phyloP scores from a whole-genome alignment of 2,888 invertebrate genomes.

The Ryuthela nishihirai region DNA sequence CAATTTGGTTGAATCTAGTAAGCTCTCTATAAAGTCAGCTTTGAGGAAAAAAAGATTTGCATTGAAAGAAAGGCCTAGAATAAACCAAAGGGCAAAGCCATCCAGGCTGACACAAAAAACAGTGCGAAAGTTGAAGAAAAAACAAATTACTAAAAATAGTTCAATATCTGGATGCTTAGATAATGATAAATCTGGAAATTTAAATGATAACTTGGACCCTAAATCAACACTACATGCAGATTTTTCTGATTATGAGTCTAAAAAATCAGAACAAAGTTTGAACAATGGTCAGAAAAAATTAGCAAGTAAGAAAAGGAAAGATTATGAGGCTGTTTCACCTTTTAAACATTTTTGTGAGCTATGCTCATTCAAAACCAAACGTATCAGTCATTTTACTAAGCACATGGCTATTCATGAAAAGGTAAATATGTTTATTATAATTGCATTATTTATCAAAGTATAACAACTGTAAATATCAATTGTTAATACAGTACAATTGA shows the following conservation, averaged over 20 bases:
- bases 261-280: not conserved
- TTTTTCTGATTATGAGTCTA: not conserved
- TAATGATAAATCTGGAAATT: not conserved
- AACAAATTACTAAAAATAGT: too few species aligned
- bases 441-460: not conserved
- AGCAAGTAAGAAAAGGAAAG: not conserved
- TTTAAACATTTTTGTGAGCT: constrained; percentile 52
- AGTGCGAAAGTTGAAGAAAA: too few species aligned
- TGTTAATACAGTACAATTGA: too few species aligned
- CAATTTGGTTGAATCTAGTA: too few species aligned
- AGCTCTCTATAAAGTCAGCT: too few species aligned
- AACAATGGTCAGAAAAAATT: not conserved
- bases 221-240: not conserved
- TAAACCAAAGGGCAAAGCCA: constrained; percentile 3
- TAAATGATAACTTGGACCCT: not conserved
- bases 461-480: not conserved
- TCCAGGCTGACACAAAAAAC: constrained; percentile 5
- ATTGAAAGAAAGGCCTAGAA: constrained; percentile 18
- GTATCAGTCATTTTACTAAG: constrained; percentile 51
- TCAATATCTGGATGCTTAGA: not conserved
- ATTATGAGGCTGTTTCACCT: constrained; percentile 10
- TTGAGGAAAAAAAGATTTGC: too few species aligned
- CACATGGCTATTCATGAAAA: constrained; percentile 50
- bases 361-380: constrained; percentile 54
- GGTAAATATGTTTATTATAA: constrained; percentile 40